Percentiles rank a stretch among this genome's conserved stretches.
These are phyloP conservation scores for Formica exsecta DNA, from an alignment of 1,140 invertebrate genomes.

Conservation along the genomic window DNA sequence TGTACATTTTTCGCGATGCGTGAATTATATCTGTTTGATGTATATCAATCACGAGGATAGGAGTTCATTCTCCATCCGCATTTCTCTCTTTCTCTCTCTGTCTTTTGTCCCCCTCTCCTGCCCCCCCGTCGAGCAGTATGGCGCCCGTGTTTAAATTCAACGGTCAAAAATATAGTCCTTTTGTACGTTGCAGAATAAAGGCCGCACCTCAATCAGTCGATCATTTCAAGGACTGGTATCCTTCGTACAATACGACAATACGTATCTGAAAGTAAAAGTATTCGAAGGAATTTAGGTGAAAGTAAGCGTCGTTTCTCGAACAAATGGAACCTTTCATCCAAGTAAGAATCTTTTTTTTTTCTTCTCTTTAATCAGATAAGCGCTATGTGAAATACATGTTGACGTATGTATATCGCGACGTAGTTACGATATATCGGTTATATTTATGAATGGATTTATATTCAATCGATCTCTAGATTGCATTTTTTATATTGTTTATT, in stretches of 20 bases:
- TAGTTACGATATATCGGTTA: not conserved
- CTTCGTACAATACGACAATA: not conserved
- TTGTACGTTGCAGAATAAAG: not conserved
- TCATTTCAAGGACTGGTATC: not conserved
- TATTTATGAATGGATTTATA: not conserved
- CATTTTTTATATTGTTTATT: not conserved
- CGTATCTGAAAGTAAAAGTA: not conserved
- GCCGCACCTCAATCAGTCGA: not conserved
- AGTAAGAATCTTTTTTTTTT: conserved; percentile 68
- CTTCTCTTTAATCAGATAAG: not conserved
- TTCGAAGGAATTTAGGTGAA: not conserved
- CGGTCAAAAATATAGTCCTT: conserved; percentile 69
- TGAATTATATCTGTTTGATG: conserved; percentile 5
- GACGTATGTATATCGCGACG: not conserved
- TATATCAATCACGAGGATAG: not conserved
- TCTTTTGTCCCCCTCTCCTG: not conserved
- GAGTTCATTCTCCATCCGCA: not conserved
- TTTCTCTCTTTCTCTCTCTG: too few species aligned
- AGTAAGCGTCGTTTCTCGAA: conserved; percentile 8
- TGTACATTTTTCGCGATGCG: not conserved
- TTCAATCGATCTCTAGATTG: not conserved
- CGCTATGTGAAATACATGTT: not conserved
- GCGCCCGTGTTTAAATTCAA: conserved; percentile 79
- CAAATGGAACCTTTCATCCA: conserved; percentile 82
- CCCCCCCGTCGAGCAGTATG: conserved; percentile 55